Evolutionary conservation across 1,140 invertebrate species (phyloP).

Genomic region (Dysdera silvatica): DNA sequence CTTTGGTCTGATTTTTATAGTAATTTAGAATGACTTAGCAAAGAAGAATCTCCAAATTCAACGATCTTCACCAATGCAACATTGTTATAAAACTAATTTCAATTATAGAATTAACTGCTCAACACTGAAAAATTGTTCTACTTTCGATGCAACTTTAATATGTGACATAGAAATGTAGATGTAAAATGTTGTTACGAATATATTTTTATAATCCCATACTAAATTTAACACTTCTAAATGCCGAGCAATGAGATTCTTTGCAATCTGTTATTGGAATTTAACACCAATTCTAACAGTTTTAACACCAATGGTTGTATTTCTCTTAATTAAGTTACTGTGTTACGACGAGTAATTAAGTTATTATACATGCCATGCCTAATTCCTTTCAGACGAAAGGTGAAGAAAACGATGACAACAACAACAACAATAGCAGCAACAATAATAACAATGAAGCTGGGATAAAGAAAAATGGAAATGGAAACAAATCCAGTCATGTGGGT

Average conservation of each 20-base stretch:
- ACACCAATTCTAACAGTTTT: too few relatives aligned
- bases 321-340: too few relatives aligned
- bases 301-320: too few relatives aligned
- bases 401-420: slow-evolving; percentile 20
- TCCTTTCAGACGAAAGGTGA: slow-evolving; percentile 15
- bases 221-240: neutral
- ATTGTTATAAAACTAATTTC: too few relatives aligned
- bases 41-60: too few relatives aligned
- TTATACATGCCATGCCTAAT: neutral
- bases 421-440: slow-evolving; percentile 2
- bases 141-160: too few relatives aligned
- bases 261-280: slow-evolving; percentile 26
- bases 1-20: too few relatives aligned
- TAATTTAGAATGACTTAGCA: too few relatives aligned
- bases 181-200: neutral
- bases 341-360: slow-evolving; percentile 3
- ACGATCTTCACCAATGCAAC: too few relatives aligned
- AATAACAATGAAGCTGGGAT: neutral
- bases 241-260: slow-evolving; percentile 12
- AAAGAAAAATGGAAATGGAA: neutral
- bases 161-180: too few relatives aligned
- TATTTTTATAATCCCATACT: neutral
- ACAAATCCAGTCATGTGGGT: slow-evolving; percentile 2
- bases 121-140: too few relatives aligned
- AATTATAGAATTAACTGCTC: too few relatives aligned